phyloP scores from a whole-genome alignment of 1,140 invertebrate genomes.

The Globodera ellingtonae region DNA sequence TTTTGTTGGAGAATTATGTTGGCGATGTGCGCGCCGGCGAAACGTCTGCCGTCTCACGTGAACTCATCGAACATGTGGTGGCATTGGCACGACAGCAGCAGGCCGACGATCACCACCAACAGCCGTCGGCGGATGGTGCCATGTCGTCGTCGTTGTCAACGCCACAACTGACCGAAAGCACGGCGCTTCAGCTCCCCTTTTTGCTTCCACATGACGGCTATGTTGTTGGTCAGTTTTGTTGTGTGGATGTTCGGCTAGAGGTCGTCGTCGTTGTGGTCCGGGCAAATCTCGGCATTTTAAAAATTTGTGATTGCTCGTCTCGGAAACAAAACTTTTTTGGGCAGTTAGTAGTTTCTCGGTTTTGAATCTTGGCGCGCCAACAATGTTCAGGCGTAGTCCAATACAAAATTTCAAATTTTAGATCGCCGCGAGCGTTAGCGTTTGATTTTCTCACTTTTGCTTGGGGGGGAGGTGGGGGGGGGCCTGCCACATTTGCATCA shows the following conservation, averaged over 20 bases:
- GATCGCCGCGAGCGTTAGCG: too few species aligned
- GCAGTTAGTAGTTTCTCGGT: too few species aligned
- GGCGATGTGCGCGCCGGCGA: constrained; percentile 70
- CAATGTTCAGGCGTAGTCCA: too few species aligned
- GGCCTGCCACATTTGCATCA: too few species aligned
- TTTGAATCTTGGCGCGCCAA: too few species aligned
- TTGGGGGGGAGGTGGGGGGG: too few species aligned
- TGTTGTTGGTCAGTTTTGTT: constrained; percentile 77
- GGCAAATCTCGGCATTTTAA: too few species aligned
- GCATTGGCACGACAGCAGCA: constrained; percentile 85
- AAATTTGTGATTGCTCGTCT: too few species aligned
- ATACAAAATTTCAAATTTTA: too few species aligned
- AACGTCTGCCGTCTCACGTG: constrained; percentile 70
- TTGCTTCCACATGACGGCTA: constrained; percentile 95
- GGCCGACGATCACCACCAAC: constrained; percentile 74
- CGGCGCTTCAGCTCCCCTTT: constrained; percentile 83
- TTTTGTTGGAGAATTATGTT: constrained; percentile 81
- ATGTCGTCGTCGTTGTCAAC: constrained; percentile 73
- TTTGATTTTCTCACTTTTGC: too few species aligned
- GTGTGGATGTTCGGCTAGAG: background rate
- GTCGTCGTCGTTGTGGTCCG: too few species aligned
- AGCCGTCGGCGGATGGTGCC: background rate
- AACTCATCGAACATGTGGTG: constrained; percentile 73
- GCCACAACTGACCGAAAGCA: constrained; percentile 80
- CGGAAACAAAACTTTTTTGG: too few species aligned